Conservation (phyloP, 2,797 vertebrate genomes). For the Poecilia velifera region DNA sequence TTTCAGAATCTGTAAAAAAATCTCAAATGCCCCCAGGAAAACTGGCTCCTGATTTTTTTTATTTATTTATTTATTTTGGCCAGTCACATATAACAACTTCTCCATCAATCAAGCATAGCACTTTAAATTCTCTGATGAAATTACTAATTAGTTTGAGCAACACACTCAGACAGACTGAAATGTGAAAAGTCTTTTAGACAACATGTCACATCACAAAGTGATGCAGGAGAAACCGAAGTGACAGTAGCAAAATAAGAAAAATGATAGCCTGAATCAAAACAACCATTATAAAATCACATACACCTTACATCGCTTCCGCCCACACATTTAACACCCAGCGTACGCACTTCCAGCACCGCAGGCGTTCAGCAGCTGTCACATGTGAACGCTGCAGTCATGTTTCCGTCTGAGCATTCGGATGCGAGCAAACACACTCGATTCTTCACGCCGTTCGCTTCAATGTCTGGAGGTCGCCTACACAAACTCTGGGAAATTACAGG, state of each 20-base stretch:
- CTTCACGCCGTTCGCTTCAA: constrained; percentile 2
- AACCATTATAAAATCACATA: constrained; percentile 49
- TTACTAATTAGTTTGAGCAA: background rate
- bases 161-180: background rate
- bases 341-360: constrained; percentile 30
- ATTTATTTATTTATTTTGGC: too few species aligned
- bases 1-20: background rate
- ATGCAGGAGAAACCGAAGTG: constrained; percentile 22
- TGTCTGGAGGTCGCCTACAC: constrained; percentile 34
- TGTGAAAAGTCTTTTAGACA: constrained; percentile 13
- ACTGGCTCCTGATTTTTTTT: too few species aligned
- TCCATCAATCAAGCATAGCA: background rate
- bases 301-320: constrained; percentile 39
- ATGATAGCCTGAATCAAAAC: constrained; percentile 44
- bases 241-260: constrained; percentile 40
- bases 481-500: constrained; percentile 57
- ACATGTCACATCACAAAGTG: constrained; percentile 32
- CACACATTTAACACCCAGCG: constrained; percentile 30
- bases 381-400: constrained; percentile 6
- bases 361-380: constrained; percentile 46
- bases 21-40: too few species aligned
- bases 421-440: background rate
- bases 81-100: background rate
- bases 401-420: constrained; percentile 16
- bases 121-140: constrained; percentile 1